Percentiles rank a stretch among this genome's conserved stretches.
Conservation (phyloP, 2,888 invertebrate species). For the Parnassius glacialis region DNA sequence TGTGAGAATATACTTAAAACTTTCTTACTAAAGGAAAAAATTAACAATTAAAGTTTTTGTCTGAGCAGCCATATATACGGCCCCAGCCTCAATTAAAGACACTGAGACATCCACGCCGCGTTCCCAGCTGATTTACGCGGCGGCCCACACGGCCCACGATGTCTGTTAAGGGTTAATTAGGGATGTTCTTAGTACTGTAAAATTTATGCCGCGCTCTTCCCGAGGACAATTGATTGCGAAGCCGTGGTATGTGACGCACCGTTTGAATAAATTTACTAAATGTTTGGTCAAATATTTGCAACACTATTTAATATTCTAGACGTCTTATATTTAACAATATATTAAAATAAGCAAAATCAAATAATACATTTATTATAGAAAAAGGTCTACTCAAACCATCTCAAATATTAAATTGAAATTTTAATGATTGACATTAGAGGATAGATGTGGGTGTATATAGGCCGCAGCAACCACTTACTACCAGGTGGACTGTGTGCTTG, state of each 20-base stretch:
- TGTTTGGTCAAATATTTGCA: slow-evolving; percentile 33
- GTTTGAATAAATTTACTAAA: slow-evolving; percentile 30
- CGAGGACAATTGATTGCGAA: slow-evolving; percentile 57
- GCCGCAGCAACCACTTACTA: too few relatives aligned
- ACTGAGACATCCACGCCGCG: slow-evolving; percentile 48
- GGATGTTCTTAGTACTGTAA: slow-evolving; percentile 54
- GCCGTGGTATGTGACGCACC: slow-evolving; percentile 40
- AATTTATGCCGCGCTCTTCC: slow-evolving; percentile 58
- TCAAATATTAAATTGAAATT: too few relatives aligned
- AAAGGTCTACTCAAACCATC: too few relatives aligned
- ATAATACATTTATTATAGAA: too few relatives aligned
- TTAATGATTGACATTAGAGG: too few relatives aligned
- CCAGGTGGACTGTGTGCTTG: too few relatives aligned
- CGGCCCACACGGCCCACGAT: slow-evolving; percentile 39
- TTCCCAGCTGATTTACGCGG: slow-evolving; percentile 59
- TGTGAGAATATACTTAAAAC: slow-evolving; percentile 15
- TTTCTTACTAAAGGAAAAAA: slow-evolving; percentile 8
- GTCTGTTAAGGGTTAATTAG: slow-evolving; percentile 74
- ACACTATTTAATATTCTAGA: too few relatives aligned
- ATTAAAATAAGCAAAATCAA: too few relatives aligned
- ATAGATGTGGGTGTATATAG: too few relatives aligned
- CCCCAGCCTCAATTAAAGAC: slow-evolving; percentile 54
- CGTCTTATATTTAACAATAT: too few relatives aligned
- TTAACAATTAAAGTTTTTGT: slow-evolving; percentile 25
- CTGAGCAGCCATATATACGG: slow-evolving; percentile 40